Evolutionary conservation across 2,888 invertebrate species (phyloP).

Genomic region (Coremacera marginata): DNA sequence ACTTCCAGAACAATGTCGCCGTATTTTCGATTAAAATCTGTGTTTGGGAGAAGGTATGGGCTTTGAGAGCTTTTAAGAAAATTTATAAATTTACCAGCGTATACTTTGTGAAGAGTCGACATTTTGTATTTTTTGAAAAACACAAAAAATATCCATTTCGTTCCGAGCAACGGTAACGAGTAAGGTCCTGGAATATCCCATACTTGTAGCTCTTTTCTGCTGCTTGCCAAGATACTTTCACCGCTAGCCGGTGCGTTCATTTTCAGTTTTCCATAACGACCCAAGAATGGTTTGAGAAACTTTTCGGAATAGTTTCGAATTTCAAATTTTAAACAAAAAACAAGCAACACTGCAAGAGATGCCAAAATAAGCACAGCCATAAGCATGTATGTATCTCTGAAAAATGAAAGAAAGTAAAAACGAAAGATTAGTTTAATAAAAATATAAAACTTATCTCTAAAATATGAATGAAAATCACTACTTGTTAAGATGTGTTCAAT

Average conservation of each 20-base stretch:
- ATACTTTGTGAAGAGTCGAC: constrained; percentile 83
- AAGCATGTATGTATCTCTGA: constrained; percentile 59
- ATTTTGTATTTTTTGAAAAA: constrained; percentile 74
- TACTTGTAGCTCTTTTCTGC: constrained; percentile 45
- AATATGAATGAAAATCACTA: too few species aligned
- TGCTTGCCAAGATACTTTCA: constrained; percentile 57
- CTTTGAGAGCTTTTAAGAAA: neutral
- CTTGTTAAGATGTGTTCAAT: too few species aligned
- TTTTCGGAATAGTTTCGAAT: constrained; percentile 56
- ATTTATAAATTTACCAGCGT: constrained; percentile 74
- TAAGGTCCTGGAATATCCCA: constrained; percentile 80
- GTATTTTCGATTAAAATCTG: constrained; percentile 79
- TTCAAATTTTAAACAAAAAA: constrained; percentile 63
- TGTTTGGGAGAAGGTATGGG: neutral
- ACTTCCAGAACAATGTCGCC: constrained; percentile 85
- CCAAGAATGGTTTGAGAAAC: constrained; percentile 58
- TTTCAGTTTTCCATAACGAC: constrained; percentile 43
- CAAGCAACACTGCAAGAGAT: constrained; percentile 62
- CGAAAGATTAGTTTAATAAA: neutral
- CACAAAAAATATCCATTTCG: constrained; percentile 81
- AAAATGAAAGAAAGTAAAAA: neutral
- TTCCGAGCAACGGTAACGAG: constrained; percentile 80
- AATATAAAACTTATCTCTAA: too few species aligned
- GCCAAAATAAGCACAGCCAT: constrained; percentile 66
- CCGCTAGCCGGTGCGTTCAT: constrained; percentile 44